Evolutionary conservation across 2,797 vertebrate species (phyloP), one percentile per base, ranked within the genome.

Genomic region (Prunella strophiata): DNA sequence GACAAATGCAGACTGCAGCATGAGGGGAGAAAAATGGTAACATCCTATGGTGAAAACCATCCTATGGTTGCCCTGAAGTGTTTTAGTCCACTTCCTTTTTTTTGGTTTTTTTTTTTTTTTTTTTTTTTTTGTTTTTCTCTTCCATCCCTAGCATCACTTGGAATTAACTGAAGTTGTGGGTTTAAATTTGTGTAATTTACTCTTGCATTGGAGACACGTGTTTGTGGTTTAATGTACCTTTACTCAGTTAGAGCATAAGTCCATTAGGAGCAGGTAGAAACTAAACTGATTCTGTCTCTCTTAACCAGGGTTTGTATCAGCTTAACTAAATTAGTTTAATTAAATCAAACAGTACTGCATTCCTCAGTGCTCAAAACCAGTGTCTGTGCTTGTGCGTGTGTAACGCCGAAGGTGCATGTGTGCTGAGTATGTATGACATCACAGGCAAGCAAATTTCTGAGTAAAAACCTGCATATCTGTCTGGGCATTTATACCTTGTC

Each of bases 301-400:
- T 84, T 91, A 94, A 95, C 30, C 34, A 54, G 61, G 36, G 34
- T 48, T 92, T 80, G 45, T 74, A 47, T 87, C 72, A 57, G 38
- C 38, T 87, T 89, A 87, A 91, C 57, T 67, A 55, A 85, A 71
- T 91, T 22, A 89, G 54, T 77, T 77, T 91, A 87, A 95, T 93
- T 85, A 82, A 91, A 89, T 89, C 45, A 90, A 88, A 42, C 19
- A 42, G 22, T 51, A 3, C 74, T 62, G 23, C 63, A 14, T 92
- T 94, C 83, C 80, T 91, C 25, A 45, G 70, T 38, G 36, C 55
- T 65, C 70, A n/a, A 5, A 55, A 84, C 13, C 27, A 30, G 16
- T 48, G 25, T 8, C 52, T 57, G 51, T 84, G 52, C 34, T 81
- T 48, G 43, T 1, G 3, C 32, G 11, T 43, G 19, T 0, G 7